A percentile compares a stretch with the other conserved stretches of the same genome.
These are phyloP conservation scores for Paracyclopina nana DNA, from an alignment of 1,140 invertebrate genomes.

Conservation along the genomic window DNA sequence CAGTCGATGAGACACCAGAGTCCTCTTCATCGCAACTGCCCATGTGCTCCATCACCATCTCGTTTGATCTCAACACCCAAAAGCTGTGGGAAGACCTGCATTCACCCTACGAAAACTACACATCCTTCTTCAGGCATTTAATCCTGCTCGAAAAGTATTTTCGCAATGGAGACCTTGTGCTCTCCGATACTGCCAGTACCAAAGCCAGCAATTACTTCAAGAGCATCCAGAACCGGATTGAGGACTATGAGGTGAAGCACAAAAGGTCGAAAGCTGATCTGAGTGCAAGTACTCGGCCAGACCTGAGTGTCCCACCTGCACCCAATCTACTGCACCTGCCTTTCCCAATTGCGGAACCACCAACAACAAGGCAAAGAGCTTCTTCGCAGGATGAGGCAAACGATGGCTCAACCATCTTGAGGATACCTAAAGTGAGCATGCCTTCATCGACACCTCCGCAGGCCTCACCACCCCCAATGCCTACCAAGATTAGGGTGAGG, in stretches of 20 bases:
- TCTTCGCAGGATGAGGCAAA: not conserved
- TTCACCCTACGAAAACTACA: conserved; percentile 60
- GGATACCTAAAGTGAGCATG: conserved; percentile 8
- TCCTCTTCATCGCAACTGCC: not conserved
- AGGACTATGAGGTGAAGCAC: conserved; percentile 40
- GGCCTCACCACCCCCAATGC: not conserved
- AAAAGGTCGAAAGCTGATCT: conserved; percentile 7
- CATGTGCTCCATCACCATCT: conserved; percentile 47
- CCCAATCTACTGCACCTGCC: conserved; percentile 8
- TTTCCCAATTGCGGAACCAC: not conserved
- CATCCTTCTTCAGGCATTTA: conserved; percentile 54
- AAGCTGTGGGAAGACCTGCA: conserved; percentile 54
- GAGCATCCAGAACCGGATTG: conserved; percentile 50
- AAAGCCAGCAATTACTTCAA: conserved; percentile 52
- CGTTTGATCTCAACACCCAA: conserved; percentile 58
- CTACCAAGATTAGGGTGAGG: conserved; percentile 15
- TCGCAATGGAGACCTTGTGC: conserved; percentile 44
- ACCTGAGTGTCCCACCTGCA: conserved; percentile 7
- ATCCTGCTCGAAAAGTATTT: conserved; percentile 55
- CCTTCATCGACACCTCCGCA: not conserved
- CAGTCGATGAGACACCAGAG: not conserved
- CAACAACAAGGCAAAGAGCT: not conserved
- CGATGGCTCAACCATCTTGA: conserved; percentile 8
- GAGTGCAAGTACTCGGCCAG: conserved; percentile 7
- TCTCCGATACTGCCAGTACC: conserved; percentile 45